phyloP scores from a whole-genome alignment of 2,113 vertebrate species.

The Tetraodon nigroviridis region DNA sequence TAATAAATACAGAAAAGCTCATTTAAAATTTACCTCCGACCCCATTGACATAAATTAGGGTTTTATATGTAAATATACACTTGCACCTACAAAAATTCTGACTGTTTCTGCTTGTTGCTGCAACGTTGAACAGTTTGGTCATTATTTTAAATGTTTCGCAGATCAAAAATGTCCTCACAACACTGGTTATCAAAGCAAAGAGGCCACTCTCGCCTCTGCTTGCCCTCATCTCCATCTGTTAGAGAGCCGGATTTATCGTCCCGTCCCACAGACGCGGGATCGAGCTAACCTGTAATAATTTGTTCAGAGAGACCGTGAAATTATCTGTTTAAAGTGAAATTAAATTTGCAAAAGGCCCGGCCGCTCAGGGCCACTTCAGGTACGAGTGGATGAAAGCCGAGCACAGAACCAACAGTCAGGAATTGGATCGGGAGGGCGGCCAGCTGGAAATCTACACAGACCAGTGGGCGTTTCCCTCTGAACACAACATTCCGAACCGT shows the following conservation, averaged over 20 bases:
- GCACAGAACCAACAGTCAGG: conserved; percentile 14
- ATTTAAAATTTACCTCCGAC: too few relatives aligned
- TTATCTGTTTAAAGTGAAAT: conserved; percentile 34
- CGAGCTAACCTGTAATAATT: conserved; percentile 55
- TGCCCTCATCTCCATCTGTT: conserved; percentile 32
- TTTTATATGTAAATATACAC: too few relatives aligned
- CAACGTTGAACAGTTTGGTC: too few relatives aligned
- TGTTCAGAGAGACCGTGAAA: conserved; percentile 57
- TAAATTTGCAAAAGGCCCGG: neutral
- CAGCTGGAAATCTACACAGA: neutral
- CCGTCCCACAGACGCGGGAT: conserved; percentile 29
- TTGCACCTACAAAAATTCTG: too few relatives aligned
- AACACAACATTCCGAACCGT: too few relatives aligned
- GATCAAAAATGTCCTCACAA: too few relatives aligned
- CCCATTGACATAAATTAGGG: too few relatives aligned
- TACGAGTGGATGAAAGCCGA: conserved; percentile 28
- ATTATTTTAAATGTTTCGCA: too few relatives aligned
- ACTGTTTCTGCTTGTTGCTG: too few relatives aligned
- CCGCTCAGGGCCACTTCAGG: conserved; percentile 3
- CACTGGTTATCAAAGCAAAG: too few relatives aligned
- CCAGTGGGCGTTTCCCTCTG: too few relatives aligned
- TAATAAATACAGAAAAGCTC: too few relatives aligned
- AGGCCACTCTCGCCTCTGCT: conserved; percentile 6
- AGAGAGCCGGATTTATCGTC: conserved; percentile 18
- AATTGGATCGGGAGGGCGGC: conserved; percentile 4